Conservation (phyloP, 2,797 vertebrate species). For the Myotis vivesi region DNA sequence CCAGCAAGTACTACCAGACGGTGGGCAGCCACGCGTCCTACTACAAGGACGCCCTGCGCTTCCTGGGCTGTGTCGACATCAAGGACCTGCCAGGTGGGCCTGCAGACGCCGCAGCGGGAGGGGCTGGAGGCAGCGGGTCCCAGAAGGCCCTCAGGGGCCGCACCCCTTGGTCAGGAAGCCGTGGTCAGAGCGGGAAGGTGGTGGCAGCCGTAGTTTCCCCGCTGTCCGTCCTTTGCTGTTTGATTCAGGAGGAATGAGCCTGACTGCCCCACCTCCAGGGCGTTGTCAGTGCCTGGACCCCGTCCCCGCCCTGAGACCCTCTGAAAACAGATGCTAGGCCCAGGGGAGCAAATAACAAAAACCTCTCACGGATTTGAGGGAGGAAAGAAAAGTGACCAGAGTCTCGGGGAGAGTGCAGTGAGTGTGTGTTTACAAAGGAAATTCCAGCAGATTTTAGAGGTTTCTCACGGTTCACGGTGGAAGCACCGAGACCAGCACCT, state of each 20-base stretch:
- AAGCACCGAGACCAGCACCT: neutral
- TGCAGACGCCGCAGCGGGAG: neutral
- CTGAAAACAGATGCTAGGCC: too few relatives aligned
- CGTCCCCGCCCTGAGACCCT: neutral
- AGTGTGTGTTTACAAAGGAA: neutral
- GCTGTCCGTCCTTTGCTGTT: neutral
- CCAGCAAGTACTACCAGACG: constrained; percentile 98
- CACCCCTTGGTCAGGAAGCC: neutral
- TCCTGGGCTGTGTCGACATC: constrained; percentile 95
- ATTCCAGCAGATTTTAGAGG: neutral
- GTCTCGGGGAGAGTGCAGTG: neutral
- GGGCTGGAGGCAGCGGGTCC: neutral
- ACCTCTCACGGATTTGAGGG: neutral
- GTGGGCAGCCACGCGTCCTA: constrained; percentile 95
- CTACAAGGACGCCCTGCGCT: constrained; percentile 96
- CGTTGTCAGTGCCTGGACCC: neutral
- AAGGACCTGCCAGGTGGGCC: constrained; percentile 93
- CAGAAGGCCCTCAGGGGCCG: neutral
- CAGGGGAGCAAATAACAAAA: neutral
- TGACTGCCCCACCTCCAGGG: neutral
- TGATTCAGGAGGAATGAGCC: neutral
- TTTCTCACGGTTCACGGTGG: neutral
- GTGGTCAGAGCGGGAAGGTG: neutral
- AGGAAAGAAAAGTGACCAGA: neutral
- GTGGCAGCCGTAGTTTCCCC: neutral